These are phyloP conservation scores for Baccha elongata DNA, from an alignment of 2,888 invertebrate species.

Conservation along the genomic window DNA sequence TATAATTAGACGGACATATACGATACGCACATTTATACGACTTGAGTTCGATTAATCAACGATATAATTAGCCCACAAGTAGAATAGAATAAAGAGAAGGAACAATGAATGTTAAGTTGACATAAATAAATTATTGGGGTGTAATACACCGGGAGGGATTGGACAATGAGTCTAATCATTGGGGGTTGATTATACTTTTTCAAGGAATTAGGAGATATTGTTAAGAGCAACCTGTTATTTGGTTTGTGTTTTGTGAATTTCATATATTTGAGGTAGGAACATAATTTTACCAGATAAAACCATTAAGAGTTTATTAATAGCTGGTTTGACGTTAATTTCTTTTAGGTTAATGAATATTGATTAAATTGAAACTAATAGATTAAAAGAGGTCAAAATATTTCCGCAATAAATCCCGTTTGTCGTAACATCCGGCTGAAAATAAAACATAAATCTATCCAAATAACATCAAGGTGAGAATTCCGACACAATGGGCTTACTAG, in stretches of 20 bases:
- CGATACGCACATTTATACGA: neutral
- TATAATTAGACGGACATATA: too few relatives aligned
- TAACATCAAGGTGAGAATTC: too few relatives aligned
- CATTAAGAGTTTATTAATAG: slow-evolving; percentile 41
- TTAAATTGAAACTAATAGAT: slow-evolving; percentile 14
- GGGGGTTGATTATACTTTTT: slow-evolving; percentile 9
- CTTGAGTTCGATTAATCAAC: slow-evolving; percentile 44
- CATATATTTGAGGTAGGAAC: slow-evolving; percentile 18
- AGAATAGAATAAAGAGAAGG: neutral
- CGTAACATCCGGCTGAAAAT: too few relatives aligned
- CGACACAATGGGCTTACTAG: too few relatives aligned
- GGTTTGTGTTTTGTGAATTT: neutral
- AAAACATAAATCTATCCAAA: too few relatives aligned
- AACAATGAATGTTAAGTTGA: slow-evolving; percentile 38
- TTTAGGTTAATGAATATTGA: slow-evolving; percentile 28
- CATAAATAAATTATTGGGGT: slow-evolving; percentile 37
- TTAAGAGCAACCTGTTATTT: slow-evolving; percentile 2
- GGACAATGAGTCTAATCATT: neutral
- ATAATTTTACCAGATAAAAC: slow-evolving; percentile 22
- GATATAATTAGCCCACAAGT: slow-evolving; percentile 39
- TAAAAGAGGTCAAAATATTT: too few relatives aligned
- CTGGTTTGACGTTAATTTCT: slow-evolving; percentile 18
- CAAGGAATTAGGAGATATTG: neutral
- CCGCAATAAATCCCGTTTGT: too few relatives aligned
- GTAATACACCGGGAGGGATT: neutral